Conservation (phyloP, 1,140 invertebrate genomes). For the Drosophila eugracilis region DNA sequence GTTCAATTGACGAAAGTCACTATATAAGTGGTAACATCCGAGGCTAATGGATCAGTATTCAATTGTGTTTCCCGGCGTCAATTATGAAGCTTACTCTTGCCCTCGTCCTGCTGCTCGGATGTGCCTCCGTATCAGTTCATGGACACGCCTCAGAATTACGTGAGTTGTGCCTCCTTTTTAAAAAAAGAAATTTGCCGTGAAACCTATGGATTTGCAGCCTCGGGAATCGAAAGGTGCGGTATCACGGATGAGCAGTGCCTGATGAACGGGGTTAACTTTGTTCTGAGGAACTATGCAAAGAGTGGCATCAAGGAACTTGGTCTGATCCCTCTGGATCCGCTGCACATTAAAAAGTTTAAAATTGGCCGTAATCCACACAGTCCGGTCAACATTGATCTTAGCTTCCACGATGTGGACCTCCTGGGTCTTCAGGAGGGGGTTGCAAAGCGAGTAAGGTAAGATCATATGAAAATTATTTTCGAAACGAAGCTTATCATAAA, state of each 20-base stretch:
- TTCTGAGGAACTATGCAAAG: constrained; percentile 47
- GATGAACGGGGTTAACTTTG: constrained; percentile 40
- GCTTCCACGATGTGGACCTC: constrained; percentile 82
- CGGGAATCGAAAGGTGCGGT: constrained; percentile 50
- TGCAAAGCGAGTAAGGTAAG: constrained; percentile 52
- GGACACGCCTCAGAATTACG: constrained; percentile 25
- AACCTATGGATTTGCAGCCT: too few relatives aligned
- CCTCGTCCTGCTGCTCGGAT: constrained; percentile 30
- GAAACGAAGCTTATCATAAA: too few relatives aligned
- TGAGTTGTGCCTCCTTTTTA: constrained; percentile 10
- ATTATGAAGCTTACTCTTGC: constrained; percentile 28
- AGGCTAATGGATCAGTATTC: constrained; percentile 41
- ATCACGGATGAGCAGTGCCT: constrained; percentile 57
- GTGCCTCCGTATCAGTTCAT: background rate
- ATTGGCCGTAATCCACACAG: constrained; percentile 64
- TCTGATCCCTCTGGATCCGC: constrained; percentile 63
- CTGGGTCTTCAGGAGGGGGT: constrained; percentile 69
- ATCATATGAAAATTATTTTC: too few relatives aligned
- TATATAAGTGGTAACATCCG: constrained; percentile 55
- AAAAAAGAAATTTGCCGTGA: too few relatives aligned
- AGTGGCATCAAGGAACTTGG: constrained; percentile 57
- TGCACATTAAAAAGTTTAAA: constrained; percentile 63
- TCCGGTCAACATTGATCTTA: constrained; percentile 70
- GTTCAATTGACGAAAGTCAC: constrained; percentile 39
- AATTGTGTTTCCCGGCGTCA: constrained; percentile 17